Evolutionary conservation across 1,140 invertebrate genomes (phyloP).

Genomic region (Drosophila arizonae): DNA sequence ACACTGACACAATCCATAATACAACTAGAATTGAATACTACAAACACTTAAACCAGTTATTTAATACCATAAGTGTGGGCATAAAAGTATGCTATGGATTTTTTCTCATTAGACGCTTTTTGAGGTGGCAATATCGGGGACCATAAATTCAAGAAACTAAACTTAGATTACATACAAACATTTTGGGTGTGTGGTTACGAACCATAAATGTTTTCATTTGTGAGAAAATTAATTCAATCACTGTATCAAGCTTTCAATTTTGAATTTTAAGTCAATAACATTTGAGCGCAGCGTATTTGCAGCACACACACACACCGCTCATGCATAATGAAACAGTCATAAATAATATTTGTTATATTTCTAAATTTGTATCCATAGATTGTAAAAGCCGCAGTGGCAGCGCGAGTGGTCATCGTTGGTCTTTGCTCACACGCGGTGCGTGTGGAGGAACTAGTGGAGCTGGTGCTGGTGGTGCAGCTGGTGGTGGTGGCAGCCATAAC

Average conservation of each 20-base stretch:
- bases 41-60: not conserved
- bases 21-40: too few relatives aligned
- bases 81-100: slow-evolving; percentile 36
- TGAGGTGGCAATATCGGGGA: too few relatives aligned
- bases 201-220: not conserved
- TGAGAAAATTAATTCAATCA: slow-evolving; percentile 51
- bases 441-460: slow-evolving; percentile 16
- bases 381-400: slow-evolving; percentile 74
- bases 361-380: slow-evolving; percentile 45
- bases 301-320: not conserved
- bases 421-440: slow-evolving; percentile 57
- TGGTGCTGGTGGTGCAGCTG: not conserved
- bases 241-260: slow-evolving; percentile 48
- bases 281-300: slow-evolving; percentile 8
- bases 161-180: not conserved
- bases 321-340: slow-evolving; percentile 20
- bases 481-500: slow-evolving; percentile 40
- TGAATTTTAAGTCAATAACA: slow-evolving; percentile 47
- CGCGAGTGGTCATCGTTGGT: slow-evolving; percentile 76
- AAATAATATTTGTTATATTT: slow-evolving; percentile 32
- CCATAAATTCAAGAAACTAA: too few relatives aligned
- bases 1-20: not conserved
- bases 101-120: slow-evolving; percentile 7
- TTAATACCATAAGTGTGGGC: slow-evolving; percentile 8
- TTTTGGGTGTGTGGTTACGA: not conserved